These are phyloP conservation scores for Dusona sp. DNA, from an alignment of 2,888 invertebrate species.

Conservation along the genomic window DNA sequence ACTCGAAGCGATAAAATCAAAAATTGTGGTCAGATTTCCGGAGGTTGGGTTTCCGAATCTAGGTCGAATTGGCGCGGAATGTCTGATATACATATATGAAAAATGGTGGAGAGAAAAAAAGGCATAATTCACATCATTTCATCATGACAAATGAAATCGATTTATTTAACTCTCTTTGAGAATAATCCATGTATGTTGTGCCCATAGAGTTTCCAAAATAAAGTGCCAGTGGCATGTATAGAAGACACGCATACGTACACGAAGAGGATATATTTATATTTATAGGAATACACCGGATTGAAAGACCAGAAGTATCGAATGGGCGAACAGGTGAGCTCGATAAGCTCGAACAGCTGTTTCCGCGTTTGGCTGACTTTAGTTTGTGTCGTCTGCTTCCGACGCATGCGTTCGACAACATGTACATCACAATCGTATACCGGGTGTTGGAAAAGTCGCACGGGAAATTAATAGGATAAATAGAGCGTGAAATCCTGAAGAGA, in stretches of 20 bases:
- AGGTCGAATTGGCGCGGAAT: neutral
- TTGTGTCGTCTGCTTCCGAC: constrained; percentile 23
- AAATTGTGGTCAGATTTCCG: neutral
- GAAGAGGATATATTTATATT: neutral
- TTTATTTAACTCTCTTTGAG: neutral
- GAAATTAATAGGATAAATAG: too few relatives aligned
- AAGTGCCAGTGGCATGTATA: constrained; percentile 51
- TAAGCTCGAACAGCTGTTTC: constrained; percentile 80
- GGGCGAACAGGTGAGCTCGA: constrained; percentile 77
- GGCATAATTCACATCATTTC: neutral
- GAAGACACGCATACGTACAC: constrained; percentile 1
- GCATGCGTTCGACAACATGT: constrained; percentile 41
- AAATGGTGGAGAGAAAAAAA: neutral
- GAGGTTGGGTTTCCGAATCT: neutral
- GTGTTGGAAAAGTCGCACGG: neutral
- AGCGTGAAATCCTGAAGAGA: neutral
- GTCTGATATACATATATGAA: neutral
- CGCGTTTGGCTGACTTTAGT: constrained; percentile 71
- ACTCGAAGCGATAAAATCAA: neutral
- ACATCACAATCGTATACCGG: neutral
- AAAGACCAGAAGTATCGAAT: constrained; percentile 72
- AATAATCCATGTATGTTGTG: neutral
- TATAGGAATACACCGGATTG: constrained; percentile 15
- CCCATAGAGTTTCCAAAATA: constrained; percentile 5
- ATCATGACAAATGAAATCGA: neutral